Evolutionary conservation across 2,888 invertebrate genomes (phyloP), one percentile per base, ranked within the genome.

Genomic region (Nemotelus pantherinus): DNA sequence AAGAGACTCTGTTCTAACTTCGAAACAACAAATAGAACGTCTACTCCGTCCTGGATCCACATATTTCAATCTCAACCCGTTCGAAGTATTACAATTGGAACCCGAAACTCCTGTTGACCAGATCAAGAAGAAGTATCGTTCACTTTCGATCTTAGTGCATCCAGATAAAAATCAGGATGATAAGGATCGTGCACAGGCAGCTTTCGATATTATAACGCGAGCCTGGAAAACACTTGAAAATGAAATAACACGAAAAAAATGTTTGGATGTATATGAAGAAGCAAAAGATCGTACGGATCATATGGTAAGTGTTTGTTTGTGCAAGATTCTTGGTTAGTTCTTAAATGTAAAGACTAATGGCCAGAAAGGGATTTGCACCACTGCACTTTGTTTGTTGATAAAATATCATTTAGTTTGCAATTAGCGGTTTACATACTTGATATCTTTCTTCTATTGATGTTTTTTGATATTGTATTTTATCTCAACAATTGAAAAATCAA

Each of bases 121-220:
- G 85, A 94, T 98, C 76, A 98, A 98, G 88, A 98, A 96, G 87
- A 97, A 97, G 88, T 99, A 98, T 88, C 92, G 97, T 85, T 91
- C 95, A 89, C 90, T 99, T 84, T 99, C 99, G 39, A 96, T 99
- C 86, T 90, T 99, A 84, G 98, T 99, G 53, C 99, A 99, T 92
- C 99, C 99, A 43, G 99, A 99, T 87, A 99, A 99, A 89, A 99
- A 99, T 89, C 91, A 94, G 88, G 96, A 99, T 88, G 97, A 99
- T 86, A 89, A 92, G 47, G 99, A 99, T 78, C 90, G 97, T 85
- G 97, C 99, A 2, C 97, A 99, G 86, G 92, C 93, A 85, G 94
- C 95, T 64, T 96, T 96, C 86, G 96, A 96, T 88, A 94, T 97
- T 84, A 92, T 99, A 70, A 97, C 97, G 86, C 93, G 95, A 85